Evolutionary conservation across 1,140 invertebrate species (phyloP).

Genomic region (Drosophila neocordata): DNA sequence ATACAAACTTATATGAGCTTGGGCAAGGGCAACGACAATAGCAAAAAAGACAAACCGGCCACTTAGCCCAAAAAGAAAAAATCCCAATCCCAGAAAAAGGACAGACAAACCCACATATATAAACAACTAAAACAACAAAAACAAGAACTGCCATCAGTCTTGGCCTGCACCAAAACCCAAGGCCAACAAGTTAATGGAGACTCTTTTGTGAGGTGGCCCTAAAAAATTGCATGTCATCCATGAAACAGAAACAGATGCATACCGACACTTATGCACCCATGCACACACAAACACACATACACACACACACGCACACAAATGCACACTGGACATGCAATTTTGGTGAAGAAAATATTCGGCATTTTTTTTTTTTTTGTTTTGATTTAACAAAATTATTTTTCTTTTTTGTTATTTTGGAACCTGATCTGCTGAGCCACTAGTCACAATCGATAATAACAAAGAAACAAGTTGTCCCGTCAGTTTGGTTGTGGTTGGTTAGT

Average conservation of each 20-base stretch:
- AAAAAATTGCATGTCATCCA: constrained; percentile 71
- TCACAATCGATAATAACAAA: constrained; percentile 39
- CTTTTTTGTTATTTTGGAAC: constrained; percentile 53
- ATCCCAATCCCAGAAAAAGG: constrained; percentile 42
- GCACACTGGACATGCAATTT: constrained; percentile 56
- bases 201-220: constrained; percentile 51
- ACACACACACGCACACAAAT: constrained; percentile 18
- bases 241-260: constrained; percentile 43
- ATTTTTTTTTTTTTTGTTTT: constrained; percentile 30
- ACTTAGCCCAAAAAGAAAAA: constrained; percentile 1
- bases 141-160: neutral
- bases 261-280: constrained; percentile 8
- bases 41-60: constrained; percentile 12
- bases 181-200: constrained; percentile 61
- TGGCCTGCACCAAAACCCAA: constrained; percentile 40
- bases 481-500: constrained; percentile 47
- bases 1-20: neutral
- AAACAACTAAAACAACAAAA: constrained; percentile 5
- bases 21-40: constrained; percentile 41
- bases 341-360: constrained; percentile 39
- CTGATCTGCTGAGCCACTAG: constrained; percentile 44
- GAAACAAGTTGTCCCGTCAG: constrained; percentile 62
- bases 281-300: constrained; percentile 19
- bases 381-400: constrained; percentile 5
- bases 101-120: constrained; percentile 18